phyloP scores from a whole-genome alignment of 2,888 invertebrate genomes.

The Orchesella flavescens region DNA sequence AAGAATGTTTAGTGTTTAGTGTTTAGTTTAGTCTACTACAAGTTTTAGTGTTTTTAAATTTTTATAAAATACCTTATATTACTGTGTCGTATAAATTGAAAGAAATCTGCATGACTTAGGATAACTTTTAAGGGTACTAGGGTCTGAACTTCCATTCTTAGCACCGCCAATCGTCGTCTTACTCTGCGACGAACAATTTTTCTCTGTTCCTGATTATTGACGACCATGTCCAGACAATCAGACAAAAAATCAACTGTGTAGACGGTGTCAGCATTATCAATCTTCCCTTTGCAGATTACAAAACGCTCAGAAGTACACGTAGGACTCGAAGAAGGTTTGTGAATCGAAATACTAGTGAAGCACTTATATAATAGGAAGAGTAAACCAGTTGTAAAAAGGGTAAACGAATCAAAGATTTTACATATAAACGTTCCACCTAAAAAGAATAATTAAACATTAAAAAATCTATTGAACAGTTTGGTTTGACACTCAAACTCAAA shows the following conservation, averaged over 20 bases:
- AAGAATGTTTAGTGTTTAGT: no score
- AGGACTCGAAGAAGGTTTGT: constrained; percentile 50
- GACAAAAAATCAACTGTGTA: constrained; percentile 39
- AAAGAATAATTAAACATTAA: background rate
- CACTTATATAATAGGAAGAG: constrained; percentile 52
- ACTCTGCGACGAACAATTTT: constrained; percentile 48
- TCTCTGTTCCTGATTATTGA: constrained; percentile 49
- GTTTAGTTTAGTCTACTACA: no score
- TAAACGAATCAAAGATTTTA: constrained; percentile 52
- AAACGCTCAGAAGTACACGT: constrained; percentile 30
- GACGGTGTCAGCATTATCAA: constrained; percentile 38
- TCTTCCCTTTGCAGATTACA: constrained; percentile 52
- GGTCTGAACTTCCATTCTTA: constrained; percentile 50
- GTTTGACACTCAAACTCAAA: background rate
- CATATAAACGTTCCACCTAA: constrained; percentile 45
- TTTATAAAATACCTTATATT: constrained; percentile 50
- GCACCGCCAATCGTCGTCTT: constrained; percentile 21
- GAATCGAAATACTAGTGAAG: constrained; percentile 45
- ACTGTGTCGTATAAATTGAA: constrained; percentile 36
- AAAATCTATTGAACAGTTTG: background rate
- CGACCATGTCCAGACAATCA: constrained; percentile 54
- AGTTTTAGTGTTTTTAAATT: no score
- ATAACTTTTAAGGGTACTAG: constrained; percentile 44
- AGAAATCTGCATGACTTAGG: constrained; percentile 51
- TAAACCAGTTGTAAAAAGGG: constrained; percentile 46